A percentile compares a stretch with the other conserved stretches of the same genome.
phyloP scores from a whole-genome alignment of 1,140 invertebrate species.

The Chymomyza costata region DNA sequence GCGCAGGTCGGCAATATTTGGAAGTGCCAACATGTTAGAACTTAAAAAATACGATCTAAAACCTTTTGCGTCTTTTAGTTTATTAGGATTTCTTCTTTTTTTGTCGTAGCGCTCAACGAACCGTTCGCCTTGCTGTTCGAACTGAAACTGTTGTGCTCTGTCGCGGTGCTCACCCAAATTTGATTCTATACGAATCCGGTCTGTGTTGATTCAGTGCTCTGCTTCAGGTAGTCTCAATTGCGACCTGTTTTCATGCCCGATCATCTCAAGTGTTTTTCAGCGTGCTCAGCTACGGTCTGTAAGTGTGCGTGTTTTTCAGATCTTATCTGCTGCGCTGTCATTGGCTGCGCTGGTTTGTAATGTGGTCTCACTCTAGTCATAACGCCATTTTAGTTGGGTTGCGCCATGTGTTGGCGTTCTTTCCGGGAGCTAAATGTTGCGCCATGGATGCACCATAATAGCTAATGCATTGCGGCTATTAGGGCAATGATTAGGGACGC shows the following conservation, averaged over 20 bases:
- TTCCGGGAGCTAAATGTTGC: conserved; percentile 26
- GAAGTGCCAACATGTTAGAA: conserved; percentile 55
- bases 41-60: background rate
- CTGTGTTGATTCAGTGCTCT: conserved; percentile 15
- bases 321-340: conserved; percentile 24
- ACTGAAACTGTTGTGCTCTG: conserved; percentile 50
- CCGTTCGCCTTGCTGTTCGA: conserved; percentile 48
- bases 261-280: conserved; percentile 24
- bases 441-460: conserved; percentile 52
- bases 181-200: conserved; percentile 56
- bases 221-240: conserved; percentile 47
- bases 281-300: conserved; percentile 3
- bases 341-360: conserved; percentile 33
- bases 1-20: conserved; percentile 67
- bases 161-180: conserved; percentile 26
- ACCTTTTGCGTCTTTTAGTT: conserved; percentile 2
- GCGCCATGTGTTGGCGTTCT: conserved; percentile 2
- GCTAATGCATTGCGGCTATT: too few species aligned
- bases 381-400: conserved; percentile 49
- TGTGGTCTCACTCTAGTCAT: conserved; percentile 35
- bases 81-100: background rate
- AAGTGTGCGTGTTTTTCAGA: conserved; percentile 14
- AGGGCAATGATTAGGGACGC: too few species aligned
- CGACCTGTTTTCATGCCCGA: conserved; percentile 52
- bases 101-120: conserved; percentile 22